Evolutionary conservation across 2,113 vertebrate species (phyloP), one percentile per base, ranked within the genome.

Genomic region (Eolophus roseicapilla): DNA sequence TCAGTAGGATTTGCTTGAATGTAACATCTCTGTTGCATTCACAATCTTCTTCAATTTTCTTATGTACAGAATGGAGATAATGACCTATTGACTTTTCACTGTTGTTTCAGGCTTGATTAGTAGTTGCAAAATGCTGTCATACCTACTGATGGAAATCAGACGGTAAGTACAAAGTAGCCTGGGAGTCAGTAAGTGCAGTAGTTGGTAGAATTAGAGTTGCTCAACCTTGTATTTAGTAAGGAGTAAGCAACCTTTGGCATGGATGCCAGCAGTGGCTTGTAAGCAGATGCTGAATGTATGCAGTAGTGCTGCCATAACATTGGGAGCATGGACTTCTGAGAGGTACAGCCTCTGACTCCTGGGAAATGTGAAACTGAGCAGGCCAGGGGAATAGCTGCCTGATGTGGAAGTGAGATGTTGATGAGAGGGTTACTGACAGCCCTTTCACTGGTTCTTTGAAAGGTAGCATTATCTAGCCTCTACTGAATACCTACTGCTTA

Each of bases 301-400:
- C 27, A 9, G 16, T 39, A 52, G 37, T 15, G 28, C 59, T 80
- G 53, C 19, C 9, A 3, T 23, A 52, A 15, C 0, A 0, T 0
- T 82, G 47, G 52, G 62, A 47, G 3, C n/a, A 7, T 0, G 1
- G 35, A 14, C 39, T 67, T 47, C 6, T 25, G 73, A 86, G 33
- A 65, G 35, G 35, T 29, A 41, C 25, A 47, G 49, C 63, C 35
- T 62, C 63, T 53, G 35, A 21, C 29, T 76, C 57, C 29, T 46
- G 71, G 27, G 49, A 82, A 65, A 23, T 35, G 24, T 27, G 75
- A 49, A 82, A 70, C 19, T 3, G 2, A 82, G 71, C 31, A 52
- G 37, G 46, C n/a, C 18, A 6, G 29, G 47, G 46, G 46, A 82
- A 86, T 33, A 74, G 18, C 59, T 90, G 33, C 60, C 57, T 92